Evolutionary conservation across 2,888 invertebrate species (phyloP).

Genomic region (Apodemia hepburni): DNA sequence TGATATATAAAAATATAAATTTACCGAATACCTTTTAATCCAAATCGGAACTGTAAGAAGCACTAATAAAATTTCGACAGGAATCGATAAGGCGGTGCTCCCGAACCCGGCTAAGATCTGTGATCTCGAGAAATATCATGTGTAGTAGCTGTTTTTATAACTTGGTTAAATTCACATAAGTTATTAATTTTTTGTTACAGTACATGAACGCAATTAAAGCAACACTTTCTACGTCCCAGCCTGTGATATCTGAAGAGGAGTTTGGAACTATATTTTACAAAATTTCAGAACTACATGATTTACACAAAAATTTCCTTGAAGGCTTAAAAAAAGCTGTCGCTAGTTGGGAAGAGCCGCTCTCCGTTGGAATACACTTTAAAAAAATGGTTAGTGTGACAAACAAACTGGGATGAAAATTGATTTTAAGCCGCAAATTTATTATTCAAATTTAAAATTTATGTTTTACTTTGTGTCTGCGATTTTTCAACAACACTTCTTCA

Average conservation of each 20-base stretch:
- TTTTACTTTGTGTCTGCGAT: no score
- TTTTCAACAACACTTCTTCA: no score
- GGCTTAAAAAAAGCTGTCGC: constrained; percentile 85
- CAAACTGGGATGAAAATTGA: background rate
- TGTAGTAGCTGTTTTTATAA: background rate
- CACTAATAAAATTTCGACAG: no score
- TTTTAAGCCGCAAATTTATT: background rate
- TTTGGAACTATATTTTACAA: constrained; percentile 95
- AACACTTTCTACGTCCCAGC: constrained; percentile 92
- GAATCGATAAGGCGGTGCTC: no score
- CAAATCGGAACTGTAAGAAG: no score
- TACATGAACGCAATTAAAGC: constrained; percentile 96
- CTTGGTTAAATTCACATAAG: background rate
- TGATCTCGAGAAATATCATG: no score
- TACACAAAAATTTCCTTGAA: constrained; percentile 91
- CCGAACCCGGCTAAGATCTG: no score
- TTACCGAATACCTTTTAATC: no score
- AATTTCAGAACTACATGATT: constrained; percentile 91
- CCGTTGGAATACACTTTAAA: constrained; percentile 93
- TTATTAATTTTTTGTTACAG: constrained; percentile 57
- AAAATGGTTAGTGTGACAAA: constrained; percentile 81
- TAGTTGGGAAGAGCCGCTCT: constrained; percentile 87
- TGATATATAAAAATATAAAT: no score
- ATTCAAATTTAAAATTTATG: background rate
- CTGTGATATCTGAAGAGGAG: constrained; percentile 93